Conservation (phyloP, 2,888 invertebrate species). For the Blastobasis lacticolella region DNA sequence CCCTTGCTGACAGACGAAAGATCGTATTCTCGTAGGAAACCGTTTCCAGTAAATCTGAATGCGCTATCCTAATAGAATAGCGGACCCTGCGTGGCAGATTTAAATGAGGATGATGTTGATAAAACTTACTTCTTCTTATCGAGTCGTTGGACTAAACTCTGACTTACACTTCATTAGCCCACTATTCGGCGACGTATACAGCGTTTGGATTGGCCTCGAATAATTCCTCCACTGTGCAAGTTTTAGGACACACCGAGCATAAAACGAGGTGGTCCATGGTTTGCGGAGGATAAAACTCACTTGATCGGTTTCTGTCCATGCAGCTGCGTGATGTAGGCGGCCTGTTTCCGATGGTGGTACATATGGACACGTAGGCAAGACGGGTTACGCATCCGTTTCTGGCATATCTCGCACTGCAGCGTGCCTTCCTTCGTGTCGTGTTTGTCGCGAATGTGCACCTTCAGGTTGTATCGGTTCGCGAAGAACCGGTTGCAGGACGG, state of each 20-base stretch:
- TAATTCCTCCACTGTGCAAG: no score
- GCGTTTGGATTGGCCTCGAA: no score
- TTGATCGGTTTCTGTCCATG: constrained; percentile 45
- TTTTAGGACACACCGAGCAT: no score
- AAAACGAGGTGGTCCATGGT: neutral
- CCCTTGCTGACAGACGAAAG: no score
- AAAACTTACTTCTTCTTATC: constrained; percentile 40
- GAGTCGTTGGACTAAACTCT: no score
- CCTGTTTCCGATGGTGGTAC: constrained; percentile 78
- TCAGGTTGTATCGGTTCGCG: constrained; percentile 80
- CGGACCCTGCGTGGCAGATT: no score
- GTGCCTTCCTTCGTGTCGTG: constrained; percentile 79
- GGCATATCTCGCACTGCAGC: constrained; percentile 80
- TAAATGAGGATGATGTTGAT: no score
- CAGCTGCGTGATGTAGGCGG: constrained; percentile 59
- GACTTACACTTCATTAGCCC: no score
- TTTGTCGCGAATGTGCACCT: constrained; percentile 81
- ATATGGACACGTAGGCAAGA: constrained; percentile 78
- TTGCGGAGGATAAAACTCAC: constrained; percentile 23
- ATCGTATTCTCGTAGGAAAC: no score
- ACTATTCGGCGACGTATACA: no score
- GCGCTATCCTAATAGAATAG: no score
- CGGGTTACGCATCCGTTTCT: constrained; percentile 78
- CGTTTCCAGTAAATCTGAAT: no score
- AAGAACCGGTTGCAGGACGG: constrained; percentile 77